Evolutionary conservation across 2,888 invertebrate species (phyloP).

Genomic region (Sesia apiformis): DNA sequence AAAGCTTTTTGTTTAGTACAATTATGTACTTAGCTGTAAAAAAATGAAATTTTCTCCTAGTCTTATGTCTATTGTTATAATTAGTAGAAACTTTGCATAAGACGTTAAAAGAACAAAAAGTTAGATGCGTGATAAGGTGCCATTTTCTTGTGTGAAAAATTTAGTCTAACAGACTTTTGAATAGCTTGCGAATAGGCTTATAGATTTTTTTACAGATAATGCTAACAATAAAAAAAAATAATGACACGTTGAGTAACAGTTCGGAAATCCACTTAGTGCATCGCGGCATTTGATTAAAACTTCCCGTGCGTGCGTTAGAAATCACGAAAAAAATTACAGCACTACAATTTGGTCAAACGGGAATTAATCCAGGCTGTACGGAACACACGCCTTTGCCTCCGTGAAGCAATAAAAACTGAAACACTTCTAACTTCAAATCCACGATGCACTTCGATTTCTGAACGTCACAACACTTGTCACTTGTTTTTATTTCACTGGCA

Average conservation of each 20-base stretch:
- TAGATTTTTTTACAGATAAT: neutral
- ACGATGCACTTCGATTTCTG: constrained; percentile 45
- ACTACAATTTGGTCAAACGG: neutral
- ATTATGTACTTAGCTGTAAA: too few species aligned
- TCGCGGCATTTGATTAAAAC: neutral
- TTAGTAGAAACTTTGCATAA: neutral
- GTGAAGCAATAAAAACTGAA: neutral
- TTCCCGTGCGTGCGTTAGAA: neutral
- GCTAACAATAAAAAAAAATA: neutral
- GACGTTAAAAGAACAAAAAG: neutral
- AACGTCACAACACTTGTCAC: constrained; percentile 60
- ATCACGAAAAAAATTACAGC: neutral
- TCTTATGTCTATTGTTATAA: neutral
- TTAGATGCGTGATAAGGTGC: neutral
- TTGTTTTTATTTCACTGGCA: constrained; percentile 31
- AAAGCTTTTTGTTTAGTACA: too few species aligned
- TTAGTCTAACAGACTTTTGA: neutral
- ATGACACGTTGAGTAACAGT: constrained; percentile 4
- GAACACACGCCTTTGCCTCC: neutral
- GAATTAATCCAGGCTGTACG: neutral
- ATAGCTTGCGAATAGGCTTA: neutral
- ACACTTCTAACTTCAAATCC: constrained; percentile 5
- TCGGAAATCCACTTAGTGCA: constrained; percentile 17
- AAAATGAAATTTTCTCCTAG: too few species aligned
- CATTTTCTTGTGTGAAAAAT: neutral